Conservation (phyloP, 2,888 invertebrate species). For the Drosophila robusta region DNA sequence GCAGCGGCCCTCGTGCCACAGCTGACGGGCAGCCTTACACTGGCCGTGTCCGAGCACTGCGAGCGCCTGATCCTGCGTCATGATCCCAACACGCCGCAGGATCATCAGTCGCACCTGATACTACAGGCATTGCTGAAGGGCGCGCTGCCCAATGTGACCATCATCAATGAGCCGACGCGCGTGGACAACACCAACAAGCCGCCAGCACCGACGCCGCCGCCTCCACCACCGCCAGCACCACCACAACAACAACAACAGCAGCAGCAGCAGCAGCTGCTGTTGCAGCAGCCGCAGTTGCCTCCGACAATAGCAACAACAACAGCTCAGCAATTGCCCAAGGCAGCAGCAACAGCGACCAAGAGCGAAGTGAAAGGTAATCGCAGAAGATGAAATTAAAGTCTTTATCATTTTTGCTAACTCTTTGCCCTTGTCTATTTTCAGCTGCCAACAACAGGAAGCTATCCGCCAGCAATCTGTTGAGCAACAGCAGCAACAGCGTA, state of each 20-base stretch:
- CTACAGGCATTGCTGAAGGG: conserved; percentile 85
- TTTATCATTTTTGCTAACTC: neutral
- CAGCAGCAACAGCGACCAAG: conserved; percentile 48
- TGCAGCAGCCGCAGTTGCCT: conserved; percentile 27
- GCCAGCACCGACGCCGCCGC: conserved; percentile 41
- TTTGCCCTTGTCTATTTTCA: conserved; percentile 13
- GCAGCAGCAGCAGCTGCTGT: conserved; percentile 39
- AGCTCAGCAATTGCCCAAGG: conserved; percentile 37
- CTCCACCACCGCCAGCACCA: conserved; percentile 17
- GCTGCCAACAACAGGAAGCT: conserved; percentile 55
- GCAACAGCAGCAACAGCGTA: conserved; percentile 37
- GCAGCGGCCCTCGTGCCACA: conserved; percentile 86
- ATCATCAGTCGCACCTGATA: conserved; percentile 85
- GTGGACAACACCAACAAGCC: conserved; percentile 59
- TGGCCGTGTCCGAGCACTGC: conserved; percentile 89
- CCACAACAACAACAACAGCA: conserved; percentile 27
- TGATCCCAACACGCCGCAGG: conserved; percentile 87
- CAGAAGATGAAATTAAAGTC: neutral
- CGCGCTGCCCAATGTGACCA: conserved; percentile 84
- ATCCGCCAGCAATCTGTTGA: conserved; percentile 48
- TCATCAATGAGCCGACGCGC: conserved; percentile 84
- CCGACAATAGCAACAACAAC: conserved; percentile 40
- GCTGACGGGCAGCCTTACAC: conserved; percentile 88
- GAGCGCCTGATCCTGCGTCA: conserved; percentile 88
- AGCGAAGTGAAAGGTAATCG: conserved; percentile 56